Percentiles rank a stretch among this genome's conserved stretches.
These are phyloP conservation scores for Bacillus rossius DNA, from an alignment of 1,140 invertebrate species.

Conservation along the genomic window DNA sequence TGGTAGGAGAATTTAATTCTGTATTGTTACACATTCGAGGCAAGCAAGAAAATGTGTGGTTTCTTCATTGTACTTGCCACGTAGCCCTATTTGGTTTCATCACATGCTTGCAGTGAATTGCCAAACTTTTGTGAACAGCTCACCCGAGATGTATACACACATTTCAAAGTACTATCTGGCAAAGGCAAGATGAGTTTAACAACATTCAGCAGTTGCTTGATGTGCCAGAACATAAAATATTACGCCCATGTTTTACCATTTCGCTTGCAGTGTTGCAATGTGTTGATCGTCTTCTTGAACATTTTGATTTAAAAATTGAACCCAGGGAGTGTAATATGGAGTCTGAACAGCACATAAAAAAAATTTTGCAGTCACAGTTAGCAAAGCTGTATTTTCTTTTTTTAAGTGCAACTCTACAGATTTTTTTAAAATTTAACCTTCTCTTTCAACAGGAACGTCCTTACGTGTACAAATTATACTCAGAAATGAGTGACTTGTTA, in stretches of 20 bases:
- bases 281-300: neutral
- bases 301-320: neutral
- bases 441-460: neutral
- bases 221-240: conserved; percentile 11
- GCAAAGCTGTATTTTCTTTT: conserved; percentile 2
- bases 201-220: conserved; percentile 11
- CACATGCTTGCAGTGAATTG: conserved; percentile 7
- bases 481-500: neutral
- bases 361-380: neutral
- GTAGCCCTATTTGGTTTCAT: conserved; percentile 12
- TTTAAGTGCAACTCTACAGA: neutral
- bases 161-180: conserved; percentile 1
- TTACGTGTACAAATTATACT: neutral
- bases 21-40: neutral
- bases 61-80: conserved; percentile 18
- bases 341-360: neutral
- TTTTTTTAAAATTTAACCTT: neutral
- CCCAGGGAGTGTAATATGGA: neutral
- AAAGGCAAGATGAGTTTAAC: conserved; percentile 8
- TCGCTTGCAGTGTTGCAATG: neutral
- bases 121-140: conserved; percentile 8
- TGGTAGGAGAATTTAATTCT: conserved; percentile 12
- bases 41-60: neutral
- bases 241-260: conserved; percentile 1
- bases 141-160: conserved; percentile 5